Evolutionary conservation across 2,113 vertebrate species (phyloP).

Genomic region (Pandion haliaetus): DNA sequence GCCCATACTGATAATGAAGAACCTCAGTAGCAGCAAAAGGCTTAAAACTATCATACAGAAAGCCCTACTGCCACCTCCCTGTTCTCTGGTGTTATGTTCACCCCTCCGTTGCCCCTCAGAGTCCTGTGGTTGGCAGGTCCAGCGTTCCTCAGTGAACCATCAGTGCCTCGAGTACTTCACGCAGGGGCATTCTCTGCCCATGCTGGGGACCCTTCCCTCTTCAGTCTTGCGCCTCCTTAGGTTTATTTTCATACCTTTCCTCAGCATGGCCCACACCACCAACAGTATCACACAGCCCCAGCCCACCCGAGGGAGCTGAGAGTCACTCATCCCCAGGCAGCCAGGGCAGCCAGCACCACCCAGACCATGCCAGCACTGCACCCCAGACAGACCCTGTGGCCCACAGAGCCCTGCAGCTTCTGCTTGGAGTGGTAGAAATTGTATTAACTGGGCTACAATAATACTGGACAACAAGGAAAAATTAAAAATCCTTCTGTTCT

Average conservation of each 20-base stretch:
- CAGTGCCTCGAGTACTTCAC: not conserved
- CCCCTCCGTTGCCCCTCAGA: not conserved
- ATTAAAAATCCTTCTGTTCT: not conserved
- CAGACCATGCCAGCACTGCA: fast-evolving
- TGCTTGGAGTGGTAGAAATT: not conserved
- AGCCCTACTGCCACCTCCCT: not conserved
- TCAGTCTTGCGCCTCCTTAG: not conserved
- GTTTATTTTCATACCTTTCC: not conserved
- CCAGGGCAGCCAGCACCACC: not conserved
- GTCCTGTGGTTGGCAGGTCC: not conserved
- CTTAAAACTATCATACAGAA: not conserved
- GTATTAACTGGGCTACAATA: not conserved
- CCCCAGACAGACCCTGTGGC: not conserved
- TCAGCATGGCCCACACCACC: not conserved
- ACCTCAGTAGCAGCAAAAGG: not conserved
- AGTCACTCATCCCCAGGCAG: not conserved
- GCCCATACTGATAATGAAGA: not conserved
- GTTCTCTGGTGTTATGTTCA: not conserved
- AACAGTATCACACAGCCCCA: not conserved
- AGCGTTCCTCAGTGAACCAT: not conserved
- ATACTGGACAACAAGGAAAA: not conserved
- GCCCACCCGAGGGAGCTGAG: no score
- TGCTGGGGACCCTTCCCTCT: not conserved
- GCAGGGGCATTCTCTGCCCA: not conserved
- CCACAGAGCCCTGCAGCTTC: not conserved